A percentile compares a stretch with the other conserved stretches of the same genome.
These are phyloP conservation scores for Nyctibius bracteatus DNA, from an alignment of 2,113 vertebrate genomes.

Conservation along the genomic window DNA sequence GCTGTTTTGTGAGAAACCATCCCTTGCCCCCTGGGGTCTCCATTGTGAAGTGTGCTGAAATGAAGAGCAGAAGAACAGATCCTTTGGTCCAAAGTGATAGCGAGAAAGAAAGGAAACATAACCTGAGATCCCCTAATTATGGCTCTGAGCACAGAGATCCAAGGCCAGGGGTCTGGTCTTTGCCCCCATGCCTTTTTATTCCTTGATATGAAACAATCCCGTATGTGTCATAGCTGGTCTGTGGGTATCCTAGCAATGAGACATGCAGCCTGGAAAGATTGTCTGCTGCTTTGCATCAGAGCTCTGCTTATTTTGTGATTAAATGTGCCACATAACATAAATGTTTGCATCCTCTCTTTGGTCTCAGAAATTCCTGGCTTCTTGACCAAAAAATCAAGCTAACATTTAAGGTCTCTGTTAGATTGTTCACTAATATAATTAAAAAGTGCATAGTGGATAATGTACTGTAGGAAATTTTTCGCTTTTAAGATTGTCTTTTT, in stretches of 20 bases:
- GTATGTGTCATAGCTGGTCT: not conserved
- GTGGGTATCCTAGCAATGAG: not conserved
- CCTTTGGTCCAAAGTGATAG: conserved; percentile 55
- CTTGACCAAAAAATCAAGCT: not conserved
- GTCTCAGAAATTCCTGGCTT: not conserved
- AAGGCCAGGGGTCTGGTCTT: not conserved
- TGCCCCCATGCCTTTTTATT: not conserved
- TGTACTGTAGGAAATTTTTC: not conserved
- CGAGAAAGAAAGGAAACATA: conserved; percentile 8
- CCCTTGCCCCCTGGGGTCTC: conserved; percentile 32
- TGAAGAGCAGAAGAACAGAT: conserved; percentile 35
- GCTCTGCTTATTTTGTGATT: not conserved
- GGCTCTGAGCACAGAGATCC: not conserved
- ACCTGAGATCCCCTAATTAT: conserved; percentile 44
- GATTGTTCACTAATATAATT: not conserved
- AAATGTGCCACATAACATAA: not conserved
- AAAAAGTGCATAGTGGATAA: not conserved
- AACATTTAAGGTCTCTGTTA: not conserved
- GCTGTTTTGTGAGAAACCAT: conserved; percentile 21
- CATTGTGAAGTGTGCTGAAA: conserved; percentile 48
- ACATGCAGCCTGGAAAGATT: not conserved
- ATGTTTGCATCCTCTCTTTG: not conserved
- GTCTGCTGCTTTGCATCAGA: not conserved
- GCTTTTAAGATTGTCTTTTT: not conserved
- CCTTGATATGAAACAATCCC: conserved; percentile 12